phyloP scores from a whole-genome alignment of 2,113 vertebrate genomes.

The Phocoena phocoena region DNA sequence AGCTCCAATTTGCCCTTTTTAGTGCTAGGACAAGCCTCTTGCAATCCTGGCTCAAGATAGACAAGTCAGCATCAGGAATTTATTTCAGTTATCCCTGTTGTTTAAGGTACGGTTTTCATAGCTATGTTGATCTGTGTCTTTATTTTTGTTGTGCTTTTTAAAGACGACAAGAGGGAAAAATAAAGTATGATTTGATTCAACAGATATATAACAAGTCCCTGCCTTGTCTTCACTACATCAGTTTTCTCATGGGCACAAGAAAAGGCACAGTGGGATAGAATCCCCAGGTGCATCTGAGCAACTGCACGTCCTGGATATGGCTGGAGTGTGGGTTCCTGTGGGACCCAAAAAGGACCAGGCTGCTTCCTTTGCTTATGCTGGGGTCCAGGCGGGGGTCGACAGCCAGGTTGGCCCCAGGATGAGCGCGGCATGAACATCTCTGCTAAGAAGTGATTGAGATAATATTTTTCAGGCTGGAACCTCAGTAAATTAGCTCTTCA shows the following conservation, averaged over 20 bases:
- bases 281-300: neutral
- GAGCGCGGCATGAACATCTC: neutral
- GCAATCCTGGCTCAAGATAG: neutral
- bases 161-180: neutral
- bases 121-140: neutral
- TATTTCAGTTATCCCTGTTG: neutral
- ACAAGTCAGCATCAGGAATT: neutral
- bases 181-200: neutral
- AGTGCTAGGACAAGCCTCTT: neutral
- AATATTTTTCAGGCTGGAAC: neutral
- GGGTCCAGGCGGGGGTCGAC: neutral
- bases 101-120: neutral
- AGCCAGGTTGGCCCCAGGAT: neutral
- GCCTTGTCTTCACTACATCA: neutral
- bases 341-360: neutral
- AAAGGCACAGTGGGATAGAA: neutral
- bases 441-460: neutral
- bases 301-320: neutral
- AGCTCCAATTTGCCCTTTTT: neutral
- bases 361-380: neutral
- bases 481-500: neutral
- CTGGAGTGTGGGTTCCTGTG: neutral
- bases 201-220: rapidly evolving
- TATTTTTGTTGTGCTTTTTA: neutral
- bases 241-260: neutral